phyloP scores from a whole-genome alignment of 1,140 invertebrate genomes.

The Agrypnia vestita region DNA sequence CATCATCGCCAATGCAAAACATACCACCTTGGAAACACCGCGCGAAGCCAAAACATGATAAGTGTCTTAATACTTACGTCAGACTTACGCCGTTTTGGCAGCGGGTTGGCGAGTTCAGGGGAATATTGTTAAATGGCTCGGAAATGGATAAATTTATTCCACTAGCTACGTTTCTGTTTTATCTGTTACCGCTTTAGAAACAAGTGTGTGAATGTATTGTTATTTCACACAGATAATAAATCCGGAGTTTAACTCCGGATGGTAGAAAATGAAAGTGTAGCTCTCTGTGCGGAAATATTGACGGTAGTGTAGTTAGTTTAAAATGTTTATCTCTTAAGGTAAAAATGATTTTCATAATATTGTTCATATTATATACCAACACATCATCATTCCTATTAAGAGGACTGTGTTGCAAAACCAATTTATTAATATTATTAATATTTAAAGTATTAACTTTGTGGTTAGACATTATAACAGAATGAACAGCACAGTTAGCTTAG shows the following conservation, averaged over 20 bases:
- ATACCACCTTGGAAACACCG: conserved; percentile 29
- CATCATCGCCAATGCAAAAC: conserved; percentile 45
- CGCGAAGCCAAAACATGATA: conserved; percentile 1
- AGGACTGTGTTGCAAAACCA: too few species aligned
- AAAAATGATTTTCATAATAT: too few species aligned
- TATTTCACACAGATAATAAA: conserved; percentile 13
- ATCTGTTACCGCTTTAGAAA: conserved; percentile 49
- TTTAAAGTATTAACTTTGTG: too few species aligned
- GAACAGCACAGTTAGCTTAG: too few species aligned
- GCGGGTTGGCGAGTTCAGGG: neutral
- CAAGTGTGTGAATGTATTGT: conserved; percentile 46
- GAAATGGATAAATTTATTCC: conserved; percentile 60
- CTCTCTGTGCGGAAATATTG: too few species aligned
- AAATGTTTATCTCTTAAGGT: too few species aligned
- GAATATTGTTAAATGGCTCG: conserved; percentile 60
- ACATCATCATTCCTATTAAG: too few species aligned
- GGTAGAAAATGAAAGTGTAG: neutral
- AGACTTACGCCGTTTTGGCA: conserved; percentile 12
- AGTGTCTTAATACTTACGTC: neutral
- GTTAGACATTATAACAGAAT: too few species aligned
- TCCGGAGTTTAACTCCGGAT: neutral
- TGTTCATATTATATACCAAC: too few species aligned
- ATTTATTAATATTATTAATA: too few species aligned
- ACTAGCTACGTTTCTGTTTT: conserved; percentile 57
- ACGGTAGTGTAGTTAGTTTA: too few species aligned